A percentile compares a stretch with the other conserved stretches of the same genome.
These are phyloP conservation scores for Umimayanthus kanabou DNA, from an alignment of 92 coral and sea anemone species.

Conservation along the genomic window DNA sequence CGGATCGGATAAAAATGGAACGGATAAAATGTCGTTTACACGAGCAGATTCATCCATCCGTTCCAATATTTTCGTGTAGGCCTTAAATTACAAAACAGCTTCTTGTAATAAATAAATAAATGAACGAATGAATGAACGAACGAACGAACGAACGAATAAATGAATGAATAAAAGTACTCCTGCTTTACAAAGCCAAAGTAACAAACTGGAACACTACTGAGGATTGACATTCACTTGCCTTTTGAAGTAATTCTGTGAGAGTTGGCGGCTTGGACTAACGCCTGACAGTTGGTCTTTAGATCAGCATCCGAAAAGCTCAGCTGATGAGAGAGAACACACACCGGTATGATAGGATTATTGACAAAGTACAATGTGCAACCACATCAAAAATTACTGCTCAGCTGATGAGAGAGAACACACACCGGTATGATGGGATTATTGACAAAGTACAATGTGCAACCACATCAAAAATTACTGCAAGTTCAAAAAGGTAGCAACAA, in stretches of 20 bases:
- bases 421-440: background rate
- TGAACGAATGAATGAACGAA: no score
- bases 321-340: conserved; percentile 45
- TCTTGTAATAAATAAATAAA: no score
- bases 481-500: background rate
- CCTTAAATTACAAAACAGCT: no score
- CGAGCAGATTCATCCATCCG: no score
- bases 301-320: conserved; percentile 78
- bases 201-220: background rate
- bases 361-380: background rate
- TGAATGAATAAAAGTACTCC: background rate
- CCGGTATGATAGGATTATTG: background rate
- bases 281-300: conserved; percentile 71
- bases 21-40: no score
- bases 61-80: no score
- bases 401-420: conserved; percentile 50
- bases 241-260: conserved; percentile 71
- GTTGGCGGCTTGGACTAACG: conserved; percentile 69
- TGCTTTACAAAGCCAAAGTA: background rate
- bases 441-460: background rate
- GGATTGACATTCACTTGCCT: conserved; percentile 55
- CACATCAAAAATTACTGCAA: background rate
- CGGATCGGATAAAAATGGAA: no score
- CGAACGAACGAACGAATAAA: no score
- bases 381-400: conserved; percentile 39